These are phyloP conservation scores for Hololepta plana DNA, from an alignment of 2,888 invertebrate species.

Conservation along the genomic window DNA sequence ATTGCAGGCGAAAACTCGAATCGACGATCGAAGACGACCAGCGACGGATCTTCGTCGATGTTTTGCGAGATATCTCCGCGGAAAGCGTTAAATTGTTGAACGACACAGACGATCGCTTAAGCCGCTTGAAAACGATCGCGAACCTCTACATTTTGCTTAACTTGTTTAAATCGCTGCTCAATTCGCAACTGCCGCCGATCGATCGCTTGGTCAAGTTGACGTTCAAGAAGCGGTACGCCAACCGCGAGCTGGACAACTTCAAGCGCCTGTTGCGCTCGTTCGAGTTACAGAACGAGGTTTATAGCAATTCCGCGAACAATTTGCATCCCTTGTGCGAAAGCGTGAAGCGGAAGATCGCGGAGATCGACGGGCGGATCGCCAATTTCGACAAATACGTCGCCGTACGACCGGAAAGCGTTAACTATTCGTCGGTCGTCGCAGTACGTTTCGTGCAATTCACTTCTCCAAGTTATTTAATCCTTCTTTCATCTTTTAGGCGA, in stretches of 20 bases:
- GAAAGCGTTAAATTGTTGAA: no score
- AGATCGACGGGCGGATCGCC: conserved; percentile 21
- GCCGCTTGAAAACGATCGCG: conserved; percentile 12
- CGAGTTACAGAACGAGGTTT: conserved; percentile 31
- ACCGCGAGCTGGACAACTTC: conserved; percentile 47
- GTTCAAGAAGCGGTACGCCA: conserved; percentile 49
- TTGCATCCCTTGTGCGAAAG: conserved; percentile 31
- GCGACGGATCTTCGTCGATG: conserved; percentile 27
- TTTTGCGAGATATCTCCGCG: no score
- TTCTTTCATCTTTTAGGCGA: conserved; percentile 9
- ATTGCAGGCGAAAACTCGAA: no score
- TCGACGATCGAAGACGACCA: no score
- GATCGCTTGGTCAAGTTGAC: conserved; percentile 71
- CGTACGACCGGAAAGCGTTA: conserved; percentile 32
- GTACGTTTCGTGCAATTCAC: no score
- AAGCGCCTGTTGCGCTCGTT: conserved; percentile 36
- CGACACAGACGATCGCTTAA: not conserved
- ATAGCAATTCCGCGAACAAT: conserved; percentile 21
- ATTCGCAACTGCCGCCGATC: conserved; percentile 47
- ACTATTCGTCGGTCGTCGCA: conserved; percentile 34
- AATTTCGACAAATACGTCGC: conserved; percentile 35
- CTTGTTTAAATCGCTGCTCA: conserved; percentile 34
- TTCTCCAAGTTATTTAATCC: no score
- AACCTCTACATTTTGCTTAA: conserved; percentile 29
- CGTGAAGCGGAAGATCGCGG: conserved; percentile 25